These are phyloP conservation scores for Gavialis gangeticus DNA, from an alignment of 2,113 vertebrate genomes.

Conservation along the genomic window DNA sequence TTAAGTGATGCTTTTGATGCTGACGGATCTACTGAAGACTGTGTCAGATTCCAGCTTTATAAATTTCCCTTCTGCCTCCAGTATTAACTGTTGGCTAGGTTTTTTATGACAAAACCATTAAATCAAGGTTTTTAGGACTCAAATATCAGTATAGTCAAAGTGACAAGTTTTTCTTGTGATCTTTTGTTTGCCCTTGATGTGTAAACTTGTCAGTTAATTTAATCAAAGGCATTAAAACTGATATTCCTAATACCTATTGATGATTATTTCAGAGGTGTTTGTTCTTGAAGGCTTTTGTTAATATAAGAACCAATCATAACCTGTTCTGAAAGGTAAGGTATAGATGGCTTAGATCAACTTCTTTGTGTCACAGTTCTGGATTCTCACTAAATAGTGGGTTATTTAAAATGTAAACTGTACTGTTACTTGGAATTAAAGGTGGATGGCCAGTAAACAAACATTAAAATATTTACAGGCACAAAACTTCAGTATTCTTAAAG, in stretches of 20 bases:
- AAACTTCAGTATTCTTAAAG: not conserved
- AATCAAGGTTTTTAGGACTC: not conserved
- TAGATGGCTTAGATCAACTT: not conserved
- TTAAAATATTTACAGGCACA: not conserved
- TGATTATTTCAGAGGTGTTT: constrained; percentile 18
- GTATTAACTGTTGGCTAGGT: constrained; percentile 6
- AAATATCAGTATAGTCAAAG: not conserved
- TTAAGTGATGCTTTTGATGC: not conserved
- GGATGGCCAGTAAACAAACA: not conserved
- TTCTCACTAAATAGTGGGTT: not conserved
- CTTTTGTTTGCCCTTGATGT: not conserved
- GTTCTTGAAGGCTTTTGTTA: not conserved
- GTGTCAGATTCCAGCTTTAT: not conserved
- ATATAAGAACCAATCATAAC: not conserved
- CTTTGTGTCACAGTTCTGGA: not conserved
- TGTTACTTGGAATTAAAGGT: not conserved
- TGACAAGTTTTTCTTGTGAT: constrained; percentile 32
- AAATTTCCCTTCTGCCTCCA: constrained; percentile 30
- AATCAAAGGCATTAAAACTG: not conserved
- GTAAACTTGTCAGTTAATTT: not conserved
- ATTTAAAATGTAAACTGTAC: not conserved
- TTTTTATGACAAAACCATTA: not conserved
- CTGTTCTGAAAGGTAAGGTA: constrained; percentile 1
- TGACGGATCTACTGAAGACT: not conserved
- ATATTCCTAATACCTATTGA: constrained; percentile 38